Conservation (phyloP, 1,140 invertebrate genomes). For the Pogonomyrmex barbatus region DNA sequence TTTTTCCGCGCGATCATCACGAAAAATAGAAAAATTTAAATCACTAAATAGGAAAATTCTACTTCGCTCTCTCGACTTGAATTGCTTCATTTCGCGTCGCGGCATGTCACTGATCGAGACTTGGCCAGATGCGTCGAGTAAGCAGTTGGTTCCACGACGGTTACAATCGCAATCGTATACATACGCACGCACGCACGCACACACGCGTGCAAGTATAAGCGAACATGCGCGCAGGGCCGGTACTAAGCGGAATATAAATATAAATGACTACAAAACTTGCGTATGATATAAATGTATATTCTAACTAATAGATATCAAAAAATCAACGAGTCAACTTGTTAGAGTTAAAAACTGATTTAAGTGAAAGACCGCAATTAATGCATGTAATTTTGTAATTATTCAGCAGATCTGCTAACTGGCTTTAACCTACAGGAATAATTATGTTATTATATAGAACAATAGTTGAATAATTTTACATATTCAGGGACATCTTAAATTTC, state of each 20-base stretch:
- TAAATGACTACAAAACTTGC: background rate
- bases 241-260: background rate
- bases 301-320: background rate
- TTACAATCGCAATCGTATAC: slow-evolving; percentile 24
- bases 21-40: background rate
- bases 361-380: background rate
- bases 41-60: background rate
- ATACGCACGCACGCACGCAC: background rate
- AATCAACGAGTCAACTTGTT: background rate
- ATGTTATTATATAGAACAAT: too few relatives aligned
- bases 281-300: background rate
- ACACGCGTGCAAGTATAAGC: slow-evolving; percentile 3
- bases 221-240: slow-evolving; percentile 14
- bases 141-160: slow-evolving; percentile 2
- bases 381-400: too few relatives aligned
- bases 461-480: too few relatives aligned
- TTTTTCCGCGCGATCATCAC: background rate
- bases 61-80: background rate
- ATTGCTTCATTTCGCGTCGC: background rate
- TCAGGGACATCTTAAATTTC: too few relatives aligned
- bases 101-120: slow-evolving; percentile 24
- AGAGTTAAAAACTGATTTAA: background rate
- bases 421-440: too few relatives aligned
- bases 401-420: too few relatives aligned
- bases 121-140: background rate